A percentile compares a stretch with the other conserved stretches of the same genome.
Evolutionary conservation across 2,888 invertebrate genomes (phyloP).

Genomic region (Scaptomyza parva): DNA sequence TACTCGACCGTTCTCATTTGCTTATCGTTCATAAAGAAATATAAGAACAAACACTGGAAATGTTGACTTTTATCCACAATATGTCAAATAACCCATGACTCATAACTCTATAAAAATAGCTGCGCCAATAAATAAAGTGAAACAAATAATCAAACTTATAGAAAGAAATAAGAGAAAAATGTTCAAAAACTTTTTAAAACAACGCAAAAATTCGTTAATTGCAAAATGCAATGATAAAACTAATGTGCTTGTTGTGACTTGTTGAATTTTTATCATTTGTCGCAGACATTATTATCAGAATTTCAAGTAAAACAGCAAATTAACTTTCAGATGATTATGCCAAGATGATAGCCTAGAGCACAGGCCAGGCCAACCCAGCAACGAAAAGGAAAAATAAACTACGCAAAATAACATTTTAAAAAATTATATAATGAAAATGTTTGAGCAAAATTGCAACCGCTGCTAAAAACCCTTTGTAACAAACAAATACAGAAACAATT

Average conservation of each 20-base stretch:
- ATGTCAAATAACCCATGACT: slow-evolving; percentile 6
- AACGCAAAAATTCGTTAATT: not conserved
- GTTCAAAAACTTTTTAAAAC: slow-evolving; percentile 1
- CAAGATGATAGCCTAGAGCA: slow-evolving; percentile 53
- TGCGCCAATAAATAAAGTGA: not conserved
- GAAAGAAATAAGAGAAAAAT: not conserved
- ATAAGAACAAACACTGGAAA: slow-evolving; percentile 3
- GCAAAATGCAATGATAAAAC: slow-evolving; percentile 9
- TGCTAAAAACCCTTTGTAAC: slow-evolving; percentile 7
- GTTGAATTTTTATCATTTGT: slow-evolving; percentile 18
- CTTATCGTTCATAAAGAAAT: slow-evolving; percentile 26
- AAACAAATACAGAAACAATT: not conserved
- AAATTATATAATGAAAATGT: slow-evolving; percentile 22
- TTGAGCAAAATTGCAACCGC: slow-evolving; percentile 10
- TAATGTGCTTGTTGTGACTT: not conserved
- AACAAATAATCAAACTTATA: not conserved
- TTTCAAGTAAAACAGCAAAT: slow-evolving; percentile 29
- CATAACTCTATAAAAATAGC: slow-evolving; percentile 1
- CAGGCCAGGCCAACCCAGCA: slow-evolving; percentile 20
- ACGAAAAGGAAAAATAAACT: slow-evolving; percentile 3
- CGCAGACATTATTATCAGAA: slow-evolving; percentile 14
- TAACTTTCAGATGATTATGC: slow-evolving; percentile 63
- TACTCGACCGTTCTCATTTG: not conserved
- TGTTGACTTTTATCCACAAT: slow-evolving; percentile 4
- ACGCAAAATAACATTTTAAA: not conserved